Evolutionary conservation across 2,113 vertebrate genomes (phyloP), one percentile per base, ranked within the genome.

Genomic region (Turnix velox): DNA sequence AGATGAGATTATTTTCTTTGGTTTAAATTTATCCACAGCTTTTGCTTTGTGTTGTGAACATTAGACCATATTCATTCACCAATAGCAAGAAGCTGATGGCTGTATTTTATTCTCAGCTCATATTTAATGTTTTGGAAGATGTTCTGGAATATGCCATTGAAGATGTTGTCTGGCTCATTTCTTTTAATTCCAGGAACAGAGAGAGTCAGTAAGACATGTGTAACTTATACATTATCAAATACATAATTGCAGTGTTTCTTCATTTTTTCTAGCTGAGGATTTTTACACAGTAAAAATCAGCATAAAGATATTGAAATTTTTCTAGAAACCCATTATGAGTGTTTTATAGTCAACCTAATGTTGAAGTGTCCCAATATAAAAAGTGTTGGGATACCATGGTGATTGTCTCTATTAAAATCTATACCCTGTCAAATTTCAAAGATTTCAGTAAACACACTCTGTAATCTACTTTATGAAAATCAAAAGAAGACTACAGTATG

Each of bases 321-420:
- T 62, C 39, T 85, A 42, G 24, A 92, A 89, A 94, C 69, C 45
- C 49, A 55, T 81, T 80, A 59, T 69, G 54, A 68, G 12, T 84
- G 67, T 74, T 92, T 67, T 45, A 89, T 62, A 93, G 94, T 58
- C 91, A 95, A 30, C 33, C 61, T 90, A 84, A 22, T 85, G 74
- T 54, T 91, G 49, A 84, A 73, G 28, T 54, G 22, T 89, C 54
- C 49, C 46, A 84, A 22, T 82, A 94, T 87, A 96, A 88, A 79
- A 94, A 72, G 48, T 75, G 57, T 67, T 88, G 22, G 78, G 69
- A 76, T 92, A 54, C 91, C 71, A 93, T 94, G 91, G 87, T 92
- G 81, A 92, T 89, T 73, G 37, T 86, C 61, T 93, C 81, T 87
- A 62, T 91, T 94, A 95, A 93, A 95, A 91, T 89, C 54, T 82